Percentiles rank a stretch among this genome's conserved stretches.
Evolutionary conservation across 2,797 vertebrate genomes (phyloP).

Genomic region (Glossophaga mutica): DNA sequence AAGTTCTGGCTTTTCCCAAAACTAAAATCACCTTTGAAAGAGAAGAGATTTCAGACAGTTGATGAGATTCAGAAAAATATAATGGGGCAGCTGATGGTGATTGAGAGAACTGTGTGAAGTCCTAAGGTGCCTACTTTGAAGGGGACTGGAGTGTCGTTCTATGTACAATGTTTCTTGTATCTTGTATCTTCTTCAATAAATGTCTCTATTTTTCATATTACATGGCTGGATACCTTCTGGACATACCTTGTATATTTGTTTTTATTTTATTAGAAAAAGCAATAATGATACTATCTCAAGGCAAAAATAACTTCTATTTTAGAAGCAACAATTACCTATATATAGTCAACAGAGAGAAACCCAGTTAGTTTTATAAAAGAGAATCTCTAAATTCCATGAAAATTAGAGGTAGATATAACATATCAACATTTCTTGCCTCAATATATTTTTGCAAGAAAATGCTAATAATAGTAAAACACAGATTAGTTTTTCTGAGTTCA

Average conservation of each 20-base stretch:
- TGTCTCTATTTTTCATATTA: too few species aligned
- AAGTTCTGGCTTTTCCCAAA: too few species aligned
- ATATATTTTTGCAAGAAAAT: slow-evolving; percentile 4
- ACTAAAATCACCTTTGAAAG: too few species aligned
- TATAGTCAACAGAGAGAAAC: slow-evolving; percentile 14
- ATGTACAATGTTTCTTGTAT: too few species aligned
- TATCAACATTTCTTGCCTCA: slow-evolving; percentile 23
- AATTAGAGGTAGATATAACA: background rate
- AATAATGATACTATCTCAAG: background rate
- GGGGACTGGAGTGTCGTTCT: too few species aligned
- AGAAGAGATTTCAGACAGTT: too few species aligned
- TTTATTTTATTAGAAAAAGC: slow-evolving; percentile 6
- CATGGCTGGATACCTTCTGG: too few species aligned
- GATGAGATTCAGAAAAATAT: too few species aligned
- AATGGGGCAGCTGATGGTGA: too few species aligned
- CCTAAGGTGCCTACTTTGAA: too few species aligned
- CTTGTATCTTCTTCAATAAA: too few species aligned
- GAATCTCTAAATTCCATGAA: slow-evolving; percentile 4
- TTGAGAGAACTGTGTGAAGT: too few species aligned
- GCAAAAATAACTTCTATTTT: background rate
- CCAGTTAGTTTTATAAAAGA: slow-evolving; percentile 1
- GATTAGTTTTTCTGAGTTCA: background rate
- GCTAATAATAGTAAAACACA: background rate
- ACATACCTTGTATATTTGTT: background rate
- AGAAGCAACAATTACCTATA: background rate